These are phyloP conservation scores for Erebia ligea DNA, from an alignment of 2,888 invertebrate species.

Conservation along the genomic window DNA sequence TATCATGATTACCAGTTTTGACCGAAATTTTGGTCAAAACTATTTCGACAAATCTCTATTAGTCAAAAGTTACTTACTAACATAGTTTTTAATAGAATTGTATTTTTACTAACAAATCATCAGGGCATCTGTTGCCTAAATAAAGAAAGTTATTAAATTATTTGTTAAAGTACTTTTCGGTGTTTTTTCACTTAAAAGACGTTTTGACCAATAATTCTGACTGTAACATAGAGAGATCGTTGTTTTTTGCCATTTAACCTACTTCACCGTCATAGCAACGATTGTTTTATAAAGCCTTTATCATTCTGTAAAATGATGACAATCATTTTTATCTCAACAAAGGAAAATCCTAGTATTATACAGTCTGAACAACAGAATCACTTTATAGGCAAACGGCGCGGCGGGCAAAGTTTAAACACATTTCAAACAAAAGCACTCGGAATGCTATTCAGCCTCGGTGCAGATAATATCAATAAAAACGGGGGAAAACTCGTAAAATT, in stretches of 20 bases:
- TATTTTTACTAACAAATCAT: too few species aligned
- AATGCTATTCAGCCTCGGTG: conserved; percentile 30
- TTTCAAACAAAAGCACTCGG: conserved; percentile 36
- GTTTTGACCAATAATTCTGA: too few species aligned
- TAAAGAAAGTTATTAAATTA: too few species aligned
- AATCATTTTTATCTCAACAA: conserved; percentile 1
- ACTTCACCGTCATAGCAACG: neutral
- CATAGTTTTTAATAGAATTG: too few species aligned
- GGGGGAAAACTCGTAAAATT: conserved; percentile 44
- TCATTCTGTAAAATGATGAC: neutral
- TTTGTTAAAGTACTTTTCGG: too few species aligned
- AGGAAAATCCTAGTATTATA: neutral
- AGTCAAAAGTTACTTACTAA: too few species aligned
- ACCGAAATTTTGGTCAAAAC: too few species aligned
- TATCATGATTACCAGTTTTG: too few species aligned
- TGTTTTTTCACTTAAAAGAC: too few species aligned
- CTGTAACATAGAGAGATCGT: too few species aligned
- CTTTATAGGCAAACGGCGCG: conserved; percentile 22
- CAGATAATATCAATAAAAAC: conserved; percentile 48
- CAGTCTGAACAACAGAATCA: conserved; percentile 15
- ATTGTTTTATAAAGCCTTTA: neutral
- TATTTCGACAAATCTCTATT: too few species aligned
- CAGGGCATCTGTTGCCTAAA: too few species aligned
- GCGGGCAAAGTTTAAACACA: conserved; percentile 28
- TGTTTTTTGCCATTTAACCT: neutral